These are phyloP conservation scores for Pachliopta kotzebuea DNA, from an alignment of 2,888 invertebrate species.

Conservation along the genomic window DNA sequence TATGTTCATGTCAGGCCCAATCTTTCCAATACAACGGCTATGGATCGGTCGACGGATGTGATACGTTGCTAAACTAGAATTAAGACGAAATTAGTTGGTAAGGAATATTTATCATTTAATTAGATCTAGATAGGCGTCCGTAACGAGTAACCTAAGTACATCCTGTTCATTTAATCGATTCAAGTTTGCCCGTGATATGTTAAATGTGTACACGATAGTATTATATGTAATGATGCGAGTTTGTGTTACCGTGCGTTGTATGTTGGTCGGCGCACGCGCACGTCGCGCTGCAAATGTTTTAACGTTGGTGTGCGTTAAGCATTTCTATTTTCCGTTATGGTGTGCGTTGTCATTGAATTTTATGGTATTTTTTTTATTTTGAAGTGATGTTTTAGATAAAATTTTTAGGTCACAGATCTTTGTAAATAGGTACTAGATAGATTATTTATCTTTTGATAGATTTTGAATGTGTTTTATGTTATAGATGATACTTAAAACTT, in stretches of 20 bases:
- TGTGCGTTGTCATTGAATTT: slow-evolving; percentile 16
- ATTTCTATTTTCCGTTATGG: slow-evolving; percentile 24
- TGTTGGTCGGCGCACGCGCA: no score
- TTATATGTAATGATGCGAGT: slow-evolving; percentile 28
- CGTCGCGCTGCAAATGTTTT: background rate
- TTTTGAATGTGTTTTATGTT: background rate
- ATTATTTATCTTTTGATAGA: background rate
- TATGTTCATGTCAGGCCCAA: slow-evolving; percentile 38
- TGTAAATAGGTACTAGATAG: slow-evolving; percentile 1
- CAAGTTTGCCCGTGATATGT: slow-evolving; percentile 34
- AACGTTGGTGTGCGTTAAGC: background rate
- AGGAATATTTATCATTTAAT: slow-evolving; percentile 76
- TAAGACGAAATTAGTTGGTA: slow-evolving; percentile 66
- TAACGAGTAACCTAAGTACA: slow-evolving; percentile 58
- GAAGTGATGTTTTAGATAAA: background rate
- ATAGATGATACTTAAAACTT: background rate
- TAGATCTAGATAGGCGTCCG: slow-evolving; percentile 67
- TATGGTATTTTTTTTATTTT: slow-evolving; percentile 5
- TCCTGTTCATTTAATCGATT: slow-evolving; percentile 58
- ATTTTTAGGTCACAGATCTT: slow-evolving; percentile 12
- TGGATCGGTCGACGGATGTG: slow-evolving; percentile 71
- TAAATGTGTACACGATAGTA: slow-evolving; percentile 30
- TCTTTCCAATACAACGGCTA: slow-evolving; percentile 58
- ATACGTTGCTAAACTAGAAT: slow-evolving; percentile 68
- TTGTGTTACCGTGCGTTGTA: slow-evolving; percentile 8